phyloP scores from a whole-genome alignment of 2,797 vertebrate genomes.

The Macroramphosus scolopax region DNA sequence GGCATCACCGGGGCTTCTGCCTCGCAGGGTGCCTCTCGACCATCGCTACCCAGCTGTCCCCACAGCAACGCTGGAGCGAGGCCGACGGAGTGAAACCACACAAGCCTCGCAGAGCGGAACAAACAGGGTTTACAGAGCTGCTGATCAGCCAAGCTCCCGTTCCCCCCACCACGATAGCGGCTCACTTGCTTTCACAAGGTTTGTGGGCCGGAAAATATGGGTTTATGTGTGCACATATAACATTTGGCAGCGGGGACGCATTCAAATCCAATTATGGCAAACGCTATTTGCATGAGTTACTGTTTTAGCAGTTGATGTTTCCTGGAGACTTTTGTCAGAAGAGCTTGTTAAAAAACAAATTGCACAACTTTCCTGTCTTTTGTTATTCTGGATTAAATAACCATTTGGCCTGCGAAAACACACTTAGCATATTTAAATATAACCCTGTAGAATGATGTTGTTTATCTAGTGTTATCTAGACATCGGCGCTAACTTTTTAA shows the following conservation, averaged over 20 bases:
- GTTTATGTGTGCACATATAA: slow-evolving; percentile 76
- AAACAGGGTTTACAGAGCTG: slow-evolving; percentile 71
- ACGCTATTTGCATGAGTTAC: slow-evolving; percentile 75
- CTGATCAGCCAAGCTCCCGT: slow-evolving; percentile 63
- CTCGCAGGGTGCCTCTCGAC: slow-evolving; percentile 53
- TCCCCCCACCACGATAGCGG: slow-evolving; percentile 60
- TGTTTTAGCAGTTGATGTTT: slow-evolving; percentile 64
- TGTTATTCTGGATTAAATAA: too few relatives aligned
- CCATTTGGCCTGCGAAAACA: too few relatives aligned
- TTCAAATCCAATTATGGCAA: slow-evolving; percentile 77
- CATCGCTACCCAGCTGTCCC: slow-evolving; percentile 63
- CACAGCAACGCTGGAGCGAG: slow-evolving; percentile 41
- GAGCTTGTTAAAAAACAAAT: slow-evolving; percentile 31
- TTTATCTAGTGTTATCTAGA: too few relatives aligned
- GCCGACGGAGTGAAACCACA: slow-evolving; percentile 58
- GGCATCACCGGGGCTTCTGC: slow-evolving; percentile 59
- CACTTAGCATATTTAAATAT: too few relatives aligned
- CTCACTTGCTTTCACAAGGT: slow-evolving; percentile 68
- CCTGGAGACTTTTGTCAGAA: slow-evolving; percentile 62
- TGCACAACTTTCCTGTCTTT: slow-evolving; percentile 30
- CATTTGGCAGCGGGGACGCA: slow-evolving; percentile 76
- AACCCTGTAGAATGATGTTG: too few relatives aligned
- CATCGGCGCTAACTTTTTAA: too few relatives aligned
- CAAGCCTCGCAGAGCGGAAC: slow-evolving; percentile 68
- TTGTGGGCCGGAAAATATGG: slow-evolving; percentile 77